Base-by-base conservation (phyloP, 2,888 invertebrate species). In the Apamea monoglypha region DNA sequence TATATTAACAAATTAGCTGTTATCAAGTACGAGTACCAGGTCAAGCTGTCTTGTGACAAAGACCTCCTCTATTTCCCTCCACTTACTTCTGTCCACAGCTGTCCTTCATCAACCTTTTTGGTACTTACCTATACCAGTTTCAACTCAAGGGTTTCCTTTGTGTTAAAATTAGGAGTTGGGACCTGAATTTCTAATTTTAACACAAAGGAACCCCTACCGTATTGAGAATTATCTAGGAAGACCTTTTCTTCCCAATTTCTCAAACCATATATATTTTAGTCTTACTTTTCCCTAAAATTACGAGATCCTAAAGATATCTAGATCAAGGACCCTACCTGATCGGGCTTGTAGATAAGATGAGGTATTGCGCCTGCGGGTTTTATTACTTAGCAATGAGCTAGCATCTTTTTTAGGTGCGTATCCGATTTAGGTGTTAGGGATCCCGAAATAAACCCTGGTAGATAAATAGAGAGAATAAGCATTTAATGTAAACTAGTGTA, bases 331-430 rank as follows among this genome's bases (percentile, higher is more conserved):
- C 21, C 18, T 47, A 78, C 25, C 61, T 59, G 81, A 81, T 84
- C 71, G 79, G 67, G 16, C 29, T 53, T 59, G 7, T 6, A 50
- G 84, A 80, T 84, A 80, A 64, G 50, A 36, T 44, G 32, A 73
- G 25, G 21, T 73, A 83, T 72, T 14, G 59, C 68, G 78, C 47
- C 44, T 56, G 21, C 2, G 18, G 18, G 32, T 78, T 82, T 69
- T 78, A 84, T 79, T 68, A 64, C 68, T 64, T 50, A 14, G 29
- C n/a, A 68, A 63, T 72, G 47, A 77, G 10, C 36, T 68, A 18
- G 53, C 53, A 68, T 21, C 25, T 71, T 63, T 3, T 66, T 47
- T 47, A 63, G 21, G 32, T 14, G 10, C 6, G 36, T 50, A 50
- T 56, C 40, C 53, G 18, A 44, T 44, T 25, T 32, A 68, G 32